Evolutionary conservation across 2,113 vertebrate species (phyloP).

Genomic region (Burhinus bistriatus): DNA sequence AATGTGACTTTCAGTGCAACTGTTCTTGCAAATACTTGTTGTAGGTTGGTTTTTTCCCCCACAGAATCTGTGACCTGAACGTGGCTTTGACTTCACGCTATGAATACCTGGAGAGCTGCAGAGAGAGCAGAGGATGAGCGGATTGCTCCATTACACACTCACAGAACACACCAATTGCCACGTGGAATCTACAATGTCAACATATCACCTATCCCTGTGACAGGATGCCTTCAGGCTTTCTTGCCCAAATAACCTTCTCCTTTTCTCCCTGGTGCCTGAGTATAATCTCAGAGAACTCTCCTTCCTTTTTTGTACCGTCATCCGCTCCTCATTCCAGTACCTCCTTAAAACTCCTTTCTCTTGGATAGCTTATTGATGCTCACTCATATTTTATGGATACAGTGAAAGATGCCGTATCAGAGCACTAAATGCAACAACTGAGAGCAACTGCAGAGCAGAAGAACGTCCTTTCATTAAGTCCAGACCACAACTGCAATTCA

Average conservation of each 20-base stretch:
- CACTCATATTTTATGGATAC: neutral
- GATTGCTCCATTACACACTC: neutral
- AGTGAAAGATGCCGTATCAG: neutral
- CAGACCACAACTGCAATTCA: neutral
- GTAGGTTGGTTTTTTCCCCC: neutral
- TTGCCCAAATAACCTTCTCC: neutral
- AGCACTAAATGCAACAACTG: neutral
- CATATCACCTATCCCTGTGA: neutral
- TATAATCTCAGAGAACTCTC: neutral
- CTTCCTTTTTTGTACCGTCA: neutral
- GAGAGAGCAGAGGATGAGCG: neutral
- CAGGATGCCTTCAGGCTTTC: neutral
- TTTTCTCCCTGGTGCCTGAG: neutral
- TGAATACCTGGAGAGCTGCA: neutral
- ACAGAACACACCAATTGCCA: neutral
- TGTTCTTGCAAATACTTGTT: neutral
- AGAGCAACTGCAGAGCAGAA: neutral
- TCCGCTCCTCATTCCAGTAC: neutral
- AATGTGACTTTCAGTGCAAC: neutral
- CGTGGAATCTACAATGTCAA: neutral
- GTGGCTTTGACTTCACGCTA: accelerated
- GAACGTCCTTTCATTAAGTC: neutral
- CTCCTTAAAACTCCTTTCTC: constrained; percentile 33
- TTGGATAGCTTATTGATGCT: neutral
- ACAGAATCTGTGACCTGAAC: neutral